Evolutionary conservation across 2,888 invertebrate genomes (phyloP).

Genomic region (Brenthis daphne): DNA sequence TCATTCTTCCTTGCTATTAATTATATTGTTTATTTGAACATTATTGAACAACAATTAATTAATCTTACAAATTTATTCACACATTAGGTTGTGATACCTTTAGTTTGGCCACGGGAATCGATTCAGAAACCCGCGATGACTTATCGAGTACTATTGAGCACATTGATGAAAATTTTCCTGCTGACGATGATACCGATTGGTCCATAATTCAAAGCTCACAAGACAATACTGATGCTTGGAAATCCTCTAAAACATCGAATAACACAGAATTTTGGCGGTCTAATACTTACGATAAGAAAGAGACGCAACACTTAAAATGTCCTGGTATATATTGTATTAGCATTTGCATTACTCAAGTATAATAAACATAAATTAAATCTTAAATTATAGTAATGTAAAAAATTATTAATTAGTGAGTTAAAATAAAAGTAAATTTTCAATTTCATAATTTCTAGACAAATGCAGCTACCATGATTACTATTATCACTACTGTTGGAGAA

Average conservation of each 20-base stretch:
- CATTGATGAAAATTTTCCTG: conserved; percentile 45
- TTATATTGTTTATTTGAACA: no score
- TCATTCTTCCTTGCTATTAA: background rate
- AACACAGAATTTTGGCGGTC: conserved; percentile 24
- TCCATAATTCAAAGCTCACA: conserved; percentile 38
- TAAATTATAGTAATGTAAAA: no score
- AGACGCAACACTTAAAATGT: conserved; percentile 11
- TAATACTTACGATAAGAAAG: conserved; percentile 18
- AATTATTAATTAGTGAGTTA: no score
- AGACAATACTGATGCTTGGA: conserved; percentile 37
- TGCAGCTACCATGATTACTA: conserved; percentile 43
- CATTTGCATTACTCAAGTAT: no score
- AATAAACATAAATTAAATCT: no score
- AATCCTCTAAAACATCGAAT: conserved; percentile 38
- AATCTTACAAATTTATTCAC: conserved; percentile 1
- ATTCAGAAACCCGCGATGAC: conserved; percentile 47
- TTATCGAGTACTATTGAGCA: conserved; percentile 46
- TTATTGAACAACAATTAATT: background rate
- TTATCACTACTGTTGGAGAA: conserved; percentile 45
- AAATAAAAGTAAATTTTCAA: no score
- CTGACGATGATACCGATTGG: conserved; percentile 44
- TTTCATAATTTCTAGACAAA: conserved; percentile 32
- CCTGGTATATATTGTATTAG: conserved; percentile 11
- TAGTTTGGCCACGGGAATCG: conserved; percentile 45
- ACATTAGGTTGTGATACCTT: conserved; percentile 33